These are phyloP conservation scores for Apeltes quadracus DNA, from an alignment of 2,113 vertebrate genomes.

Conservation along the genomic window DNA sequence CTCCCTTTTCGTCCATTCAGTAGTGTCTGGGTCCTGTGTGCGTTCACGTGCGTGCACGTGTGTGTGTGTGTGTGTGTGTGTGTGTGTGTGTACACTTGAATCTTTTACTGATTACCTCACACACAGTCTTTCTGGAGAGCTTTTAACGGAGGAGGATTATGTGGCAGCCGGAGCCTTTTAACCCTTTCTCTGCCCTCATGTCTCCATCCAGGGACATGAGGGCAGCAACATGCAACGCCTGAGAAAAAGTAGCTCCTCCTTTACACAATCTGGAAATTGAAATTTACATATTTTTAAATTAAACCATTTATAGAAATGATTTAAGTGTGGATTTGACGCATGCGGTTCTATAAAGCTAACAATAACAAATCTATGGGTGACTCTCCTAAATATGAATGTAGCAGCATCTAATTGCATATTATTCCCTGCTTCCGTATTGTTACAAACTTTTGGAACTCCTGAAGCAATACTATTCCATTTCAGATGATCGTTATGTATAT, in stretches of 20 bases:
- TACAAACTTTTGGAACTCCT: not conserved
- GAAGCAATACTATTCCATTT: too few species aligned
- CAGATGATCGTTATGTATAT: not conserved
- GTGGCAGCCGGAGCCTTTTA: slow-evolving; percentile 68
- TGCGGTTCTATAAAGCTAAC: not conserved
- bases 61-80: slow-evolving; percentile 19
- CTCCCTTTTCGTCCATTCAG: slow-evolving; percentile 70
- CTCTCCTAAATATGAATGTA: not conserved
- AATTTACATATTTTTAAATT: not conserved
- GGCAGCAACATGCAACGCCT: too few species aligned
- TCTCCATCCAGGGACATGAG: too few species aligned
- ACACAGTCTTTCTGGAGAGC: slow-evolving; percentile 72
- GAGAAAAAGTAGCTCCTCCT: not conserved
- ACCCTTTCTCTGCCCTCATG: slow-evolving; percentile 56
- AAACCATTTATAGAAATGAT: not conserved
- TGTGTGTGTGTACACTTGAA: slow-evolving; percentile 60
- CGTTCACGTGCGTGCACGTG: slow-evolving; percentile 24
- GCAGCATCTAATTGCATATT: not conserved
- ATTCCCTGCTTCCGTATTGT: not conserved
- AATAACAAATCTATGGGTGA: not conserved
- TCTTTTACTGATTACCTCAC: slow-evolving; percentile 81
- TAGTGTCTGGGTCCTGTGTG: slow-evolving; percentile 21
- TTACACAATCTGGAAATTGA: too few species aligned
- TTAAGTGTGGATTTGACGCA: not conserved
- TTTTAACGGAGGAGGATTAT: slow-evolving; percentile 74